Base-by-base conservation (phyloP, 1,140 invertebrate species). In the Zaprionus gabonicus region DNA sequence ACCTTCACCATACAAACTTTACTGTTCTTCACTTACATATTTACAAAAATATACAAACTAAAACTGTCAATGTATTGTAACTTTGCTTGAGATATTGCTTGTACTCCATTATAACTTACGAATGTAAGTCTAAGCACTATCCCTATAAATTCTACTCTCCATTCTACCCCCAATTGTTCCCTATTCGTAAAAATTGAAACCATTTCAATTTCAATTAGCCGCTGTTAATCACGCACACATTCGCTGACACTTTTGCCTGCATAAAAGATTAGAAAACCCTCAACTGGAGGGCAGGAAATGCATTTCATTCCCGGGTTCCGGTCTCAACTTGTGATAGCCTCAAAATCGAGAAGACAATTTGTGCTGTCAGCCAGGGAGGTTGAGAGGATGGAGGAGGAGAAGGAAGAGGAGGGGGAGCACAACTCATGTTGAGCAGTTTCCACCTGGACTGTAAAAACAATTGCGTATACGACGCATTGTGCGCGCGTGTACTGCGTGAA, bases 281-380 rank as follows among this genome's bases (percentile, higher is more conserved):
- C 4, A n/a, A n/a, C 31, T 3, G 41, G 2, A 6, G n/a, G 41
- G n/a, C 25, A 53, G 46, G 34, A 34, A 73, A 73, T 74, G 71
- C 71, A 74, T 49, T 70, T 57, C 27, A 68, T n/a, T 36, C 20
- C 20, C 12, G 36, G n/a, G 20, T 15, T n/a, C 25, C 25, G 31
- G 17, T 10, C 34, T 51, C 49, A 51, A 63, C 67, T 51, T 71
- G 83, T 78, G 84, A 88, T 81, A 87, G 69, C 68, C 68, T 69
- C 51, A 62, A 74, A 67, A 81, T 85, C 74, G 81, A 83, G 78
- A 86, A 90, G 82, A 91, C 90, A 91, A 86, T 91, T 91, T 80
- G 28, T 80, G 81, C 90, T 91, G 90, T 91, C 90, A 91, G 75
- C 44, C 80, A 34, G 31, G 41, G 31, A 23, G 4, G 13, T 9